Conservation (phyloP, 2,888 invertebrate genomes). For the Dryomyza anilis region DNA sequence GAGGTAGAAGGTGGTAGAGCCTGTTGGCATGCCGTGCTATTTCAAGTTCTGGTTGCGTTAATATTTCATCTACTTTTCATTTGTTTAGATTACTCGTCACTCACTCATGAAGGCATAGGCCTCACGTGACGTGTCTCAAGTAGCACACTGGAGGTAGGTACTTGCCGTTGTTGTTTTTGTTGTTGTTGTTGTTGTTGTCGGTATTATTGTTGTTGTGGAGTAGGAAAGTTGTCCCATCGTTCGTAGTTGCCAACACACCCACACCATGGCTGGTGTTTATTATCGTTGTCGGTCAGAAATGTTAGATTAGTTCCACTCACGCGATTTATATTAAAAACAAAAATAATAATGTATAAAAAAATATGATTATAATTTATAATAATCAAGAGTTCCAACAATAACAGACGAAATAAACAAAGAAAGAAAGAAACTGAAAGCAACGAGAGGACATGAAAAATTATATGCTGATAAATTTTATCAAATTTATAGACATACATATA, state of each 20-base stretch:
- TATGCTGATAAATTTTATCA: too few species aligned
- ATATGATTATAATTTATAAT: not conserved
- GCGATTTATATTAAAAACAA: slow-evolving; percentile 39
- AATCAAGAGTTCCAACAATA: not conserved
- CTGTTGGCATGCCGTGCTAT: too few species aligned
- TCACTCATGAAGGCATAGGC: too few species aligned
- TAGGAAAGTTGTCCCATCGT: not conserved
- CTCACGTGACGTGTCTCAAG: slow-evolving; percentile 17
- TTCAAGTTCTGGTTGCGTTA: slow-evolving; percentile 3
- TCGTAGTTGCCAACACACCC: not conserved
- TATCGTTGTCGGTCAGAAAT: slow-evolving; percentile 47
- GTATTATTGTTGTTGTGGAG: not conserved
- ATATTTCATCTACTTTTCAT: slow-evolving; percentile 42
- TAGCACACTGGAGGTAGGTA: too few species aligned
- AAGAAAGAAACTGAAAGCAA: not conserved
- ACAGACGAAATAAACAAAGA: not conserved
- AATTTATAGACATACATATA: too few species aligned
- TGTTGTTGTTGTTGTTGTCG: not conserved
- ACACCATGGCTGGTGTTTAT: slow-evolving; percentile 34
- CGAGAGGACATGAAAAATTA: not conserved
- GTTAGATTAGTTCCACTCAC: slow-evolving; percentile 48
- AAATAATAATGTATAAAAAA: not conserved
- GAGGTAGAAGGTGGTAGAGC: too few species aligned
- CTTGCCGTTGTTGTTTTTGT: not conserved
- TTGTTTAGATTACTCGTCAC: slow-evolving; percentile 46